Evolutionary conservation across 37 sponge, comb jelly and placozoan species (phyloP), one percentile per base, ranked within the genome.

Genomic region (Cliona cf. orientalis): DNA sequence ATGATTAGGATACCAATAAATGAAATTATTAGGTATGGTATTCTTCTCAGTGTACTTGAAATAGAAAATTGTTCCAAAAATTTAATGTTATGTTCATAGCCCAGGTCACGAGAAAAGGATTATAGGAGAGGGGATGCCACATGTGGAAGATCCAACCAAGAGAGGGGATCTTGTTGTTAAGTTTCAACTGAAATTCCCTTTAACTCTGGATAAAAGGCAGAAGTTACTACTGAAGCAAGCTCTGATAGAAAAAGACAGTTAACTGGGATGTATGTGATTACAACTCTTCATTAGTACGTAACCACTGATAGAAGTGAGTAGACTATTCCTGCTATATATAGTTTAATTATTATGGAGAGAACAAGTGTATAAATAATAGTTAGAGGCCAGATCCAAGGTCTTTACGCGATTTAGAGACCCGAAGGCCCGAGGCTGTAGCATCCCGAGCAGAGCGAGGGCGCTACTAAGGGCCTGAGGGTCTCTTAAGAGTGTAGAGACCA

Each of bases 41-140:
- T 11, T 23, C 9, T 68, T 36, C 36, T 14, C 40, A 71, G 2
- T 70, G 45, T 70, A 39, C 40, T 49, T 41, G 37, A 29, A 4
- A 37, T 22, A 34, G 5, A 49, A 32, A 5, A 35, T 72, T 31
- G 75, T 19, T 74, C 59, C 59, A 53, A 37, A 77, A 11, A 44
- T 44, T 5, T 9, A 23, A 72, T 5, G 46, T 29, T 11, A n/a
- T 64, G 14, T 43, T 23, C 66, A 5, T 42, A 88, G 89, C 56
- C 94, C 92, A 25, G 92, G 94, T 22, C 80, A 80, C 56, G 59
- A 56, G 6, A 98, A 94, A 78, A 45, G 75, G 0, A 90, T 98
- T 0, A 78, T 82, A 17, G 96, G 96, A 25, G 99, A 93, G 59
- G 98, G 98, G 26, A 98, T 98, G 98, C 94, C 96, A 0, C 14